Conservation (phyloP, 2,888 invertebrate genomes). For the Meandrusa payeni region DNA sequence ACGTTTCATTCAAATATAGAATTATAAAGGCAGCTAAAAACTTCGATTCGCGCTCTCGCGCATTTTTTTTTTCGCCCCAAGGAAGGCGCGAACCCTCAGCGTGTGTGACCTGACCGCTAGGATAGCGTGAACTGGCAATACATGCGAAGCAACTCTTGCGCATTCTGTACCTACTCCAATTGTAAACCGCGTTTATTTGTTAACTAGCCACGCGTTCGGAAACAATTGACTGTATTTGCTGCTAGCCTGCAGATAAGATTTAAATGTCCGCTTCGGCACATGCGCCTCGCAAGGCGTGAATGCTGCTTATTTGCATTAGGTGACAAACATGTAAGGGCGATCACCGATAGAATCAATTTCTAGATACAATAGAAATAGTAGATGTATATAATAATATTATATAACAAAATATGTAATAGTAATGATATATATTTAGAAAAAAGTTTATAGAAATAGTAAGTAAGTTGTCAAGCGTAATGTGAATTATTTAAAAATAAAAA, state of each 20-base stretch:
- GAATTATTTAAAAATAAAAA: no score
- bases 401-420: no score
- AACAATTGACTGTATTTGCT: conserved; percentile 72
- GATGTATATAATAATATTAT: no score
- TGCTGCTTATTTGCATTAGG: conserved; percentile 18
- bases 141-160: conserved; percentile 52
- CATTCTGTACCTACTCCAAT: conserved; percentile 70
- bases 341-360: background rate
- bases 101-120: conserved; percentile 65
- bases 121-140: conserved; percentile 64
- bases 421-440: no score
- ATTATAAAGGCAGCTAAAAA: conserved; percentile 1
- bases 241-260: conserved; percentile 68
- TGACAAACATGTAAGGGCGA: conserved; percentile 5
- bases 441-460: no score
- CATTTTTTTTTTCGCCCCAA: conserved; percentile 33
- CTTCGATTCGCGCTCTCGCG: conserved; percentile 6
- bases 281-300: conserved; percentile 27
- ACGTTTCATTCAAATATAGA: conserved; percentile 1
- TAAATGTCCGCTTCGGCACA: conserved; percentile 51
- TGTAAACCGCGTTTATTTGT: conserved; percentile 74
- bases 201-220: conserved; percentile 77
- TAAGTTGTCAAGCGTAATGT: no score
- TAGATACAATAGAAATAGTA: no score
- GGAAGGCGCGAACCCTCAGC: conserved; percentile 34